phyloP scores from a whole-genome alignment of 37 sponge, comb jelly and placozoan genomes.

The Theonella swinhoei region DNA sequence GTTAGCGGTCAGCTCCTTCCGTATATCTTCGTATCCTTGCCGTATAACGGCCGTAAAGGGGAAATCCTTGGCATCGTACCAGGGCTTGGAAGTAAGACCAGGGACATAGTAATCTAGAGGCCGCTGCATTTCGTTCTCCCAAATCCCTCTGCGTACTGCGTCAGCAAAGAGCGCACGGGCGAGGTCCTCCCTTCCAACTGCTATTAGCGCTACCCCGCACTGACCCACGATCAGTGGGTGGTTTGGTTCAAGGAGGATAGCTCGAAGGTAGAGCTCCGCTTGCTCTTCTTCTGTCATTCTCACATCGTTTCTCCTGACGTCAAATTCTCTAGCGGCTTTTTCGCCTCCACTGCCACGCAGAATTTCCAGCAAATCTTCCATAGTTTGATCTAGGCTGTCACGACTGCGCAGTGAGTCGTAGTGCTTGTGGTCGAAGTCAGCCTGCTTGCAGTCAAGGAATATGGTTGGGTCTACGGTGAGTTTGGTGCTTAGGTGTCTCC shows the following conservation, averaged over 20 bases:
- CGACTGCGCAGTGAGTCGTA: neutral
- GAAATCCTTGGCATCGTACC: constrained; percentile 52
- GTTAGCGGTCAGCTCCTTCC: constrained; percentile 28
- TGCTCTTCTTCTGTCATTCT: constrained; percentile 55
- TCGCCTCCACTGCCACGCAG: constrained; percentile 23
- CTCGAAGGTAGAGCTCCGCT: constrained; percentile 49
- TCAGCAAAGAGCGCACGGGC: constrained; percentile 58
- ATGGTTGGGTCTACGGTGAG: constrained; percentile 32
- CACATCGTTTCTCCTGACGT: constrained; percentile 40
- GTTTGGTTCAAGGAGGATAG: constrained; percentile 65
- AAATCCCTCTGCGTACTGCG: constrained; percentile 63
- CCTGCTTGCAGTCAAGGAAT: constrained; percentile 53
- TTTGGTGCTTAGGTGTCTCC: constrained; percentile 1
- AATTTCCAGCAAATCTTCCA: constrained; percentile 30
- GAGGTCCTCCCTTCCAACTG: constrained; percentile 21
- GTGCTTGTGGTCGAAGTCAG: constrained; percentile 6
- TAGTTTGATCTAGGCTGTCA: neutral
- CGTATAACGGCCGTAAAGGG: constrained; percentile 52
- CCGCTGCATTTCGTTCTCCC: constrained; percentile 71
- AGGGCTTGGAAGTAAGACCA: constrained; percentile 57
- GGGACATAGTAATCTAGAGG: constrained; percentile 64
- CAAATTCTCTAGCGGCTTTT: constrained; percentile 52
- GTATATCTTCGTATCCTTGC: constrained; percentile 38
- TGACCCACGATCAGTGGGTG: constrained; percentile 68
- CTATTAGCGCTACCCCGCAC: constrained; percentile 67